Percentiles rank a stretch among this genome's conserved stretches.
Conservation (phyloP, 2,888 invertebrate genomes). For the Protodeltote pygarga region DNA sequence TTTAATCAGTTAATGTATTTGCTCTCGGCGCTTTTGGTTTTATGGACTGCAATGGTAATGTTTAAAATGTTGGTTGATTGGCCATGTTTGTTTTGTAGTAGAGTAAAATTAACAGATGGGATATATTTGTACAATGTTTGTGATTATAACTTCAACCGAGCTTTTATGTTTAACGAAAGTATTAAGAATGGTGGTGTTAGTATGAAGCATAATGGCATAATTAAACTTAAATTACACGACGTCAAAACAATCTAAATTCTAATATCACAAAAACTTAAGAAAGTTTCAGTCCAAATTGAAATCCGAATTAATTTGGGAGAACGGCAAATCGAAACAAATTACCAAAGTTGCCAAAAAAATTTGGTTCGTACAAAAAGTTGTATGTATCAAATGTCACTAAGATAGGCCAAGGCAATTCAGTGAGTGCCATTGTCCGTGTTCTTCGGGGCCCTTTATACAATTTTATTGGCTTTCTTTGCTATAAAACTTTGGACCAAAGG, state of each 20-base stretch:
- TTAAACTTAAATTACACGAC: neutral
- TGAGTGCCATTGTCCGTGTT: slow-evolving; percentile 53
- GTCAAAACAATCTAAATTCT: slow-evolving; percentile 3
- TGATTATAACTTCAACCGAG: slow-evolving; percentile 12
- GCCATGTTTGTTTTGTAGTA: slow-evolving; percentile 32
- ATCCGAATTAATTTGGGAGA: slow-evolving; percentile 40
- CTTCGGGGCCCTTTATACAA: slow-evolving; percentile 55
- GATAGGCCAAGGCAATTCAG: slow-evolving; percentile 52
- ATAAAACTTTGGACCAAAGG: slow-evolving; percentile 60
- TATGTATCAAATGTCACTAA: slow-evolving; percentile 51
- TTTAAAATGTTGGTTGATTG: slow-evolving; percentile 52
- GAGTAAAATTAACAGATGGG: slow-evolving; percentile 30
- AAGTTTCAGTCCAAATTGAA: slow-evolving; percentile 41
- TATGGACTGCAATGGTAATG: slow-evolving; percentile 67
- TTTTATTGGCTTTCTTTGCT: slow-evolving; percentile 61
- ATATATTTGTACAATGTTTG: slow-evolving; percentile 15
- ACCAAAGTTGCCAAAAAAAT: slow-evolving; percentile 40
- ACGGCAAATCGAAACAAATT: slow-evolving; percentile 36
- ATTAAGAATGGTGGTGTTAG: neutral
- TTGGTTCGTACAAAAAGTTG: slow-evolving; percentile 34
- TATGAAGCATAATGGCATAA: slow-evolving; percentile 1
- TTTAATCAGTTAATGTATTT: slow-evolving; percentile 82
- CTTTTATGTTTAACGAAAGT: slow-evolving; percentile 3
- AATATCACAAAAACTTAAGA: slow-evolving; percentile 27
- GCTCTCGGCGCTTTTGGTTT: slow-evolving; percentile 64